Conservation (phyloP, 2,888 invertebrate species). For the Liodrosophila aerea region DNA sequence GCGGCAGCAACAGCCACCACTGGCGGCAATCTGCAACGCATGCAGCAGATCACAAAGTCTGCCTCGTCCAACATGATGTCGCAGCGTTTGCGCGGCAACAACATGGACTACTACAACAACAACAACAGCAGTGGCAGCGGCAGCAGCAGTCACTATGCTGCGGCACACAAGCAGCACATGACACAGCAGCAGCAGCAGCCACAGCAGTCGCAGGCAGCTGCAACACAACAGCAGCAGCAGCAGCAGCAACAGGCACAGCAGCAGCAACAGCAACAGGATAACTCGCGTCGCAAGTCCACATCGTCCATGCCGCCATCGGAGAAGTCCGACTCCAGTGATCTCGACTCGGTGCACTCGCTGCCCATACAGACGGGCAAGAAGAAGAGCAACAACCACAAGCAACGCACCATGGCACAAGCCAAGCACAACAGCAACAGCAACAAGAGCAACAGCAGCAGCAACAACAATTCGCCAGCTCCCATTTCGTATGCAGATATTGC, state of each 20-base stretch:
- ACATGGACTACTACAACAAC: slow-evolving; percentile 33
- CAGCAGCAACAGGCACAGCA: slow-evolving; percentile 15
- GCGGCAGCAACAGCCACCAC: slow-evolving; percentile 58
- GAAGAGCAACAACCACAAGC: slow-evolving; percentile 62
- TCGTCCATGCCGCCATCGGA: slow-evolving; percentile 91
- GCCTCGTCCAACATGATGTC: slow-evolving; percentile 70
- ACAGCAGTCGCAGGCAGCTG: slow-evolving; percentile 40
- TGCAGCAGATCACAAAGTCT: slow-evolving; percentile 75
- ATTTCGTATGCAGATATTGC: slow-evolving; percentile 93
- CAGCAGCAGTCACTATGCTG: slow-evolving; percentile 27
- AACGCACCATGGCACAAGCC: slow-evolving; percentile 45
- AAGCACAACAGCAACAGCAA: slow-evolving; percentile 48
- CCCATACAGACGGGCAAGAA: slow-evolving; percentile 84
- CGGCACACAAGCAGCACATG: too few relatives aligned
- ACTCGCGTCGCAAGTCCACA: slow-evolving; percentile 86
- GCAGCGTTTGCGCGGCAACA: slow-evolving; percentile 33
- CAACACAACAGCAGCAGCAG: slow-evolving; percentile 12
- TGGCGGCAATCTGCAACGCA: slow-evolving; percentile 71
- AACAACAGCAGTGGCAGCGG: slow-evolving; percentile 11
- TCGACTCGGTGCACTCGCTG: slow-evolving; percentile 92
- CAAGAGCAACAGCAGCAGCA: slow-evolving; percentile 64
- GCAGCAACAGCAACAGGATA: slow-evolving; percentile 62
- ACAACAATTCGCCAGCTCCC: slow-evolving; percentile 60
- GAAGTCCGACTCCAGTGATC: slow-evolving; percentile 91
- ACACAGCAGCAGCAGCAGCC: slow-evolving; percentile 32